Percentiles rank a stretch among this genome's conserved stretches.
Conservation (phyloP, 92 coral and sea anemone species). For the Montipora capitata region DNA sequence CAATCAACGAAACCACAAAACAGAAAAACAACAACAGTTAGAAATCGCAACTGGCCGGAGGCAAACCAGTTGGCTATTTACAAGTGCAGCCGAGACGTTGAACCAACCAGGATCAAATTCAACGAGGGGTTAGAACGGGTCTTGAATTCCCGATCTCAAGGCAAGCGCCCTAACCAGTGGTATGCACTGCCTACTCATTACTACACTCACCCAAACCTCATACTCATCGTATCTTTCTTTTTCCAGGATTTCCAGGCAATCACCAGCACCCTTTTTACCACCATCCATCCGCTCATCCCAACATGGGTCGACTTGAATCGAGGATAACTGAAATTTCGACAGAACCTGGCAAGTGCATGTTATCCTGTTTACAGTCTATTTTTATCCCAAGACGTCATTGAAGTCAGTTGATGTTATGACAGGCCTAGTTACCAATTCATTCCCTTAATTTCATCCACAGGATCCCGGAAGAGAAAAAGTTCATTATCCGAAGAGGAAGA, state of each 20-base stretch:
- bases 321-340: slow-evolving; percentile 41
- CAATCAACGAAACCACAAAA: too few species aligned
- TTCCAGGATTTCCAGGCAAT: slow-evolving; percentile 38
- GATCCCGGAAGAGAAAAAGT: slow-evolving; percentile 72
- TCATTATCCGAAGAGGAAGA: slow-evolving; percentile 72
- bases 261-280: slow-evolving; percentile 52
- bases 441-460: slow-evolving; percentile 33
- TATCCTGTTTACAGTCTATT: too few species aligned
- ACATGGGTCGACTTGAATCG: slow-evolving; percentile 15
- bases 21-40: too few species aligned
- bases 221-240: neutral
- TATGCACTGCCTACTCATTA: too few species aligned
- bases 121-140: too few species aligned
- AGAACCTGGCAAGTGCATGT: neutral
- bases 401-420: neutral
- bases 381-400: neutral
- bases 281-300: slow-evolving; percentile 8
- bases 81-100: too few species aligned
- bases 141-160: too few species aligned
- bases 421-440: neutral
- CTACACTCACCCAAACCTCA: too few species aligned
- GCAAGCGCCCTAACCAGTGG: too few species aligned
- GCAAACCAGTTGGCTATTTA: too few species aligned
- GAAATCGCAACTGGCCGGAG: too few species aligned
- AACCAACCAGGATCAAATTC: too few species aligned